These are phyloP conservation scores for Abrostola triplasia DNA, from an alignment of 2,888 invertebrate genomes.

Conservation along the genomic window DNA sequence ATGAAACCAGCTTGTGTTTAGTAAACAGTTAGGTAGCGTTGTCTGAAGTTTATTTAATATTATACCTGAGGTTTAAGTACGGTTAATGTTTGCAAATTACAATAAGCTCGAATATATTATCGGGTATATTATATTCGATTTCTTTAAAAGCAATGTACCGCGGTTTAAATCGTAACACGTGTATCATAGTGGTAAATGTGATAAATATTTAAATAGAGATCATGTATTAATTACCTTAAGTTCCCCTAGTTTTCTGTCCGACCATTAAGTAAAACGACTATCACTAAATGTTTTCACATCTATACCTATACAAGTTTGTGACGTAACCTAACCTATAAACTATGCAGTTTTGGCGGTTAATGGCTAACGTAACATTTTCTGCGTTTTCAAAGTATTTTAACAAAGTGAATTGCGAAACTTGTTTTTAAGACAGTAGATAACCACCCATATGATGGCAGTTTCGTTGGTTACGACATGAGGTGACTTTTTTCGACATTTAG, in stretches of 20 bases:
- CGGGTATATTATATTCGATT: too few species aligned
- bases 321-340: constrained; percentile 8
- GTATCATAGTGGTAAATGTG: too few species aligned
- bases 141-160: too few species aligned
- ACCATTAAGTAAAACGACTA: neutral
- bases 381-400: constrained; percentile 48
- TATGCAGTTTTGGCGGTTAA: constrained; percentile 31
- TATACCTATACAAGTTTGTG: constrained; percentile 12
- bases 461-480: constrained; percentile 74
- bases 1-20: neutral
- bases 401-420: constrained; percentile 67
- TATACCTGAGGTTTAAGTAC: too few species aligned
- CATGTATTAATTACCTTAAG: neutral
- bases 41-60: neutral
- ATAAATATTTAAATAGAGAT: neutral
- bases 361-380: constrained; percentile 37
- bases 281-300: constrained; percentile 12
- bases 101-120: too few species aligned
- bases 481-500: constrained; percentile 77
- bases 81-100: too few species aligned
- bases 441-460: constrained; percentile 67
- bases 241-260: neutral
- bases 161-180: too few species aligned
- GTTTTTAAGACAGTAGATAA: constrained; percentile 61
- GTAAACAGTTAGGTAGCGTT: neutral